phyloP scores from a whole-genome alignment of 2,797 vertebrate species.

The Luscinia megarhynchos region DNA sequence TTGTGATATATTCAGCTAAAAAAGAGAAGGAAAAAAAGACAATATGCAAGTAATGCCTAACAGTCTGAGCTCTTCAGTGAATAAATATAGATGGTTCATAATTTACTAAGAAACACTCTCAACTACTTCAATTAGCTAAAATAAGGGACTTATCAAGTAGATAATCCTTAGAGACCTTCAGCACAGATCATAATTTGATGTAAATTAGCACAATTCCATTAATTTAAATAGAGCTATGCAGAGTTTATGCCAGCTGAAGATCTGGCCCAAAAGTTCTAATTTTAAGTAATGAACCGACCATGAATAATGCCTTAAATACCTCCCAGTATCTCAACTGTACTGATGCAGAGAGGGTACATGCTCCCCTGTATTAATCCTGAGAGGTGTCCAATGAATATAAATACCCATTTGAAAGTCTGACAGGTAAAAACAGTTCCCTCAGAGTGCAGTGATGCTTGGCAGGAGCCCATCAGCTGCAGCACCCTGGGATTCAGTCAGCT shows the following conservation, averaged over 20 bases:
- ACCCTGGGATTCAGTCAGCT: neutral
- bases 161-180: constrained; percentile 29
- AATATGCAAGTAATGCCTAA: neutral
- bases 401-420: constrained; percentile 7
- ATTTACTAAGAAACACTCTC: constrained; percentile 21
- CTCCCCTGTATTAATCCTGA: neutral
- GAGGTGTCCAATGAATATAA: constrained; percentile 39
- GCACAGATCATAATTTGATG: constrained; percentile 20
- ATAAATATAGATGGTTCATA: constrained; percentile 18
- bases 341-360: neutral
- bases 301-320: constrained; percentile 26
- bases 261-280: constrained; percentile 23
- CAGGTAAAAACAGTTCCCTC: constrained; percentile 4
- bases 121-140: constrained; percentile 44
- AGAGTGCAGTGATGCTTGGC: constrained; percentile 29
- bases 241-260: constrained; percentile 39
- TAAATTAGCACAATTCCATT: constrained; percentile 16
- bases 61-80: neutral
- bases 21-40: neutral
- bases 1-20: neutral
- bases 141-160: neutral
- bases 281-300: constrained; percentile 14
- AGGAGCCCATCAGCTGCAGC: constrained; percentile 51
- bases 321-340: neutral
- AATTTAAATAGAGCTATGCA: constrained; percentile 3